Evolutionary conservation across 2,113 vertebrate species (phyloP), one percentile per base, ranked within the genome.

Genomic region (Dendrocopos noguchii): DNA sequence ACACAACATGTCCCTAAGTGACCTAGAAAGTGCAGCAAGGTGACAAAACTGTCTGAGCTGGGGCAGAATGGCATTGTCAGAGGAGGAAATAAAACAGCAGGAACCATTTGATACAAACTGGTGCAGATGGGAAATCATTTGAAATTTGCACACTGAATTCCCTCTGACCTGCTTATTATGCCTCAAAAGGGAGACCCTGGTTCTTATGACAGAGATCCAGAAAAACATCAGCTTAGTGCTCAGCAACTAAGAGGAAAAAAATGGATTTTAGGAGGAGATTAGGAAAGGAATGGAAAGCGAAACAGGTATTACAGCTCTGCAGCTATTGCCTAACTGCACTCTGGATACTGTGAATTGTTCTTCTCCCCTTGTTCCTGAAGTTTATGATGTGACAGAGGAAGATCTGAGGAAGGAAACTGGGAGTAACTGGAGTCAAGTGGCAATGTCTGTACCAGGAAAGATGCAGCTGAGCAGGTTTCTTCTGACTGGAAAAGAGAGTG

Each of bases 1-100:
- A 7, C 31, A 10, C 46, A 65, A n/a, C 0, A 0, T 21, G 18
- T 36, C 67, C 71, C 0, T 56, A 67, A 88, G 61, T 56, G 68
- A 80, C 19, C 68, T 46, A 67, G 29, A 73, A 91, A 88, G 39
- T 22, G 52, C 22, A 75, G n/a, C 2, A 3, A 72, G 20, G 55
- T 52, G 59, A 80, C 18, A 34, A 72, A 76, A 87, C 50, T 52
- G 44, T 12, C 18, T 83, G 31, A 74, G 16, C 33, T 80, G 52
- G 60, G 27, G 19, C 75, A 31, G 56, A 76, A 85, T 42, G 34
- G 28, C 11, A n/a, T 90, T 85, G 68, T 24, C 39, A 79, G 34
- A 82, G 15, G 34, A 53, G 20, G 44, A 95, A 68, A 39, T 44
- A 87, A 81, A 84, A 91, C 27, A 16, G 22, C 42, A 72, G 44